These are phyloP conservation scores for Chlorospingus flavigularis DNA, from an alignment of 2,797 vertebrate genomes.

Conservation along the genomic window DNA sequence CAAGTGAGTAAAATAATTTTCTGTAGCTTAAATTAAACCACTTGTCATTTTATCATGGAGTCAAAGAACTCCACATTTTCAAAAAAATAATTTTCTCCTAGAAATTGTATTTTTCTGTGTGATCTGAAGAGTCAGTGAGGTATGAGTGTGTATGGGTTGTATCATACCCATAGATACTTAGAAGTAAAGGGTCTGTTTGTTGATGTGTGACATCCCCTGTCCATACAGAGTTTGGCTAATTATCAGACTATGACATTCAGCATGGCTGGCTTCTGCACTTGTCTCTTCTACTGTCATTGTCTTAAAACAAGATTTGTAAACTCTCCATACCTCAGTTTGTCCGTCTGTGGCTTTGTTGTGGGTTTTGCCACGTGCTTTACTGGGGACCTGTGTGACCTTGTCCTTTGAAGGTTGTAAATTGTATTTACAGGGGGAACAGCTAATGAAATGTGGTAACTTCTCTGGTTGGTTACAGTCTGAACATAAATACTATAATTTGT, in stretches of 20 bases:
- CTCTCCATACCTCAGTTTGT: neutral
- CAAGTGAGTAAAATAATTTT: neutral
- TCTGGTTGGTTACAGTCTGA: neutral
- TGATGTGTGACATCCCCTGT: neutral
- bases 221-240: neutral
- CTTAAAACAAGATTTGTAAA: neutral
- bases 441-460: neutral
- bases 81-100: neutral
- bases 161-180: neutral
- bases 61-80: neutral
- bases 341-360: neutral
- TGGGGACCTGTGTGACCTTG: neutral
- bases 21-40: neutral
- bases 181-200: neutral
- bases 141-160: neutral
- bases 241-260: neutral
- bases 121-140: neutral
- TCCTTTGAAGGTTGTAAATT: neutral
- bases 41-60: neutral
- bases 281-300: neutral
- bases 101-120: neutral
- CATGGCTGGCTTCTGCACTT: neutral
- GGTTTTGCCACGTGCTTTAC: neutral
- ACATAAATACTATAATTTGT: neutral
- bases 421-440: neutral